Conservation (phyloP, 2,113 vertebrate genomes). For the Acrocephalus arundinaceus region DNA sequence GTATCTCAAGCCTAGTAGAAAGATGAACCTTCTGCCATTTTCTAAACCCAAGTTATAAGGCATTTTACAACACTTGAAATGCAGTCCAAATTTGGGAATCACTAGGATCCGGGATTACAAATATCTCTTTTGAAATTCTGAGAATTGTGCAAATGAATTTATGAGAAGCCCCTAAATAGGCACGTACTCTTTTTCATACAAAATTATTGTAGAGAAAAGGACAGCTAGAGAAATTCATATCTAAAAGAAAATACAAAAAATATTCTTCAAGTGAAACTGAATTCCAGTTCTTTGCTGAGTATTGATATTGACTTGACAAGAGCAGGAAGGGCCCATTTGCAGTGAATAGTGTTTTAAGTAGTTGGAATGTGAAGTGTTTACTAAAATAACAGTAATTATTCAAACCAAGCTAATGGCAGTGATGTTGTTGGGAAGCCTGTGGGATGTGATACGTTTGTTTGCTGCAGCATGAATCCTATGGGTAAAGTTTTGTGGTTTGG, state of each 20-base stretch:
- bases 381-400: constrained; percentile 15
- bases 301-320: not conserved
- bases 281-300: not conserved
- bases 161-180: not conserved
- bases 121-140: not conserved
- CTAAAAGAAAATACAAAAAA: not conserved
- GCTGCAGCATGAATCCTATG: not conserved
- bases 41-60: not conserved
- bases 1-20: not conserved
- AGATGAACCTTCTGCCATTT: not conserved
- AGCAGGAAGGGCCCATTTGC: not conserved
- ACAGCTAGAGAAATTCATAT: not conserved
- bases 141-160: not conserved
- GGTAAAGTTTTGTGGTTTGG: not conserved
- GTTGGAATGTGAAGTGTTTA: constrained; percentile 16
- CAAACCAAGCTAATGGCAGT: not conserved
- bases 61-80: not conserved
- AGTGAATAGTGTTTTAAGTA: not conserved
- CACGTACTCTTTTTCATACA: fast-evolving
- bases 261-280: not conserved
- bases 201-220: not conserved
- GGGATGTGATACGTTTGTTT: not conserved
- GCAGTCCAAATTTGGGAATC: not conserved
- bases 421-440: not conserved
- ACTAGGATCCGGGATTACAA: not conserved